Evolutionary conservation across 2,888 invertebrate species (phyloP), one percentile per base, ranked within the genome.

Genomic region (Cryptophagus acutangulus): DNA sequence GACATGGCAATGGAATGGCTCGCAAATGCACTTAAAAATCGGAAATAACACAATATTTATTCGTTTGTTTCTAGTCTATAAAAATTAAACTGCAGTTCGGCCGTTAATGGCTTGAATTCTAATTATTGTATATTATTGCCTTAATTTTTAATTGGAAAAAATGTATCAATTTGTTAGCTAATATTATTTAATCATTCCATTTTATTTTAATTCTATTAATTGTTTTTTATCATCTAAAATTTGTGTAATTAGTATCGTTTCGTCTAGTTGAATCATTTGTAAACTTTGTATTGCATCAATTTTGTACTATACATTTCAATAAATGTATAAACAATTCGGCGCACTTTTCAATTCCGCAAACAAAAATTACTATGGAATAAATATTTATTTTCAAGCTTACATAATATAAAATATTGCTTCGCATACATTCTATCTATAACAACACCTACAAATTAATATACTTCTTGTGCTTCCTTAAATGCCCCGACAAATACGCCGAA

Each of bases 1-100:
- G 95, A 99, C 69, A 92, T 93, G 72, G 95, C 97, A 45, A 99
- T 99, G 99, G 96, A 99, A 70, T 99, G 99, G 97, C 81, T 93
- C 52, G 87, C 90, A 46, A 92, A 89, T 63, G 87, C 91, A 38
- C 72, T 93, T 61, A 89, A 90, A 70, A 88, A 84, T 64, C 81
- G 84, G 71, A 92, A 92, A 84, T 92, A 84, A 75, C 73, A 69
- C 40, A 39, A 43, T 41, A 46, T 45, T 48, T 42, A 40, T 41
- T 35, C 33, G 42, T 41, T 43, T 45, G 49, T 31, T 31, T 31
- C 31, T 31, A 31, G 31, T 31, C 31, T 16, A 15, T 15, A 15
- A 15, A 14, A 15, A 31, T n/a, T n/a, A n/a, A n/a, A n/a, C n/a
- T n/a, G n/a, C n/a, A n/a, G n/a, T n/a, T n/a, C n/a, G 12, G 26